phyloP scores from a whole-genome alignment of 1,140 invertebrate species.

The Argopecten irradians region DNA sequence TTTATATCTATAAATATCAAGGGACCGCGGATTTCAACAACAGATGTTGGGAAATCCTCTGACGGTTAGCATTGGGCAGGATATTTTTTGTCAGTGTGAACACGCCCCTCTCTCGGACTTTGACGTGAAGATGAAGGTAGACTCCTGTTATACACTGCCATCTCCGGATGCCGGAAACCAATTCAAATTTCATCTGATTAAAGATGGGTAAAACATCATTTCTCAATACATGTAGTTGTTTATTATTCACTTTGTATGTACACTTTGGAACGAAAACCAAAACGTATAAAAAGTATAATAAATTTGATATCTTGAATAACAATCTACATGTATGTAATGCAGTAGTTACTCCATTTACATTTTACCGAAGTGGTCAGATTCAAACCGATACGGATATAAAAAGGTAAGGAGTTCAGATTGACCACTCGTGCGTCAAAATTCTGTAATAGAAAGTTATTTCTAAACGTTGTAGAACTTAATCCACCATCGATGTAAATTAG shows the following conservation, averaged over 20 bases:
- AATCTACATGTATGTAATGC: too few species aligned
- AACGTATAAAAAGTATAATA: neutral
- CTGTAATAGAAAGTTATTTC: too few species aligned
- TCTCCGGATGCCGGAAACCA: neutral
- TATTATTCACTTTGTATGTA: too few species aligned
- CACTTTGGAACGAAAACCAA: neutral
- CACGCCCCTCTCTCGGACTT: constrained; percentile 36
- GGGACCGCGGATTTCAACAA: constrained; percentile 30
- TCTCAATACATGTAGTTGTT: neutral
- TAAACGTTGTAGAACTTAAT: too few species aligned
- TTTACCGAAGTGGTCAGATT: too few species aligned
- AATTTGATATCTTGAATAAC: too few species aligned
- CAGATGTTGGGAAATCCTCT: constrained; percentile 36
- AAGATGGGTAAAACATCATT: constrained; percentile 44
- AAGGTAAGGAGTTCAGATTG: too few species aligned
- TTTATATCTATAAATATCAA: neutral
- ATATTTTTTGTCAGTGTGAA: constrained; percentile 52
- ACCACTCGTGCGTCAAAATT: too few species aligned
- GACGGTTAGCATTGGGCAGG: constrained; percentile 31
- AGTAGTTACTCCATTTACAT: too few species aligned
- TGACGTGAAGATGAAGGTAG: constrained; percentile 42
- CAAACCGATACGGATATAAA: too few species aligned
- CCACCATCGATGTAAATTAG: too few species aligned
- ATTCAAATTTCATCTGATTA: constrained; percentile 40
- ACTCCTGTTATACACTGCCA: constrained; percentile 41